Conservation (phyloP, 2,888 invertebrate genomes). For the Caenorhabditis wallacei region DNA sequence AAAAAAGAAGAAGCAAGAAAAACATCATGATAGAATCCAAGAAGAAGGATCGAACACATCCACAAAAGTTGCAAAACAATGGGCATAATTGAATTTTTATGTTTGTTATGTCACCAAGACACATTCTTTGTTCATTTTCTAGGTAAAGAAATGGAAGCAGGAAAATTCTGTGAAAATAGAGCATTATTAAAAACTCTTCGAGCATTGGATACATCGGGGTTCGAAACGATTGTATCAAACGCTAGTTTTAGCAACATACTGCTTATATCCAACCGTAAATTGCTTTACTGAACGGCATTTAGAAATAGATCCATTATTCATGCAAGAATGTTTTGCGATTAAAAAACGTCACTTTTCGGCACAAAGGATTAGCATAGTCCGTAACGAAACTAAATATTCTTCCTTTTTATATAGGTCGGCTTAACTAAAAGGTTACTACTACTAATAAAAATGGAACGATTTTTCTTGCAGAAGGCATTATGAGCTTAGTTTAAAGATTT, state of each 20-base stretch:
- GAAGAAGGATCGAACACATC: background rate
- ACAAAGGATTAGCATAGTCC: background rate
- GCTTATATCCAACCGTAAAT: too few relatives aligned
- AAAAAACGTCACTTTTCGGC: slow-evolving; percentile 4
- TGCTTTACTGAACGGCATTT: background rate
- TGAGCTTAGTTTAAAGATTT: too few relatives aligned
- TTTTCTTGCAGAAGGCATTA: too few relatives aligned
- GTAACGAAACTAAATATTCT: background rate
- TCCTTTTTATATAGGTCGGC: background rate
- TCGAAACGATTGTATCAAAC: too few relatives aligned
- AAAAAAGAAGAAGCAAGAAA: background rate
- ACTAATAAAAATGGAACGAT: too few relatives aligned
- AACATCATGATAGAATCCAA: slow-evolving; percentile 3
- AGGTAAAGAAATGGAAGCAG: background rate
- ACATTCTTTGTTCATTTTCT: background rate
- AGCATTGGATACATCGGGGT: too few relatives aligned
- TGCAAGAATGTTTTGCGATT: background rate
- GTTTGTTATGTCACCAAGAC: slow-evolving; percentile 22
- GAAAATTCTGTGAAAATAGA: slow-evolving; percentile 1
- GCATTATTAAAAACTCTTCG: too few relatives aligned
- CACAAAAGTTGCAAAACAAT: slow-evolving; percentile 28
- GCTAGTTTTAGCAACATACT: too few relatives aligned
- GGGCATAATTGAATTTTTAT: slow-evolving; percentile 37
- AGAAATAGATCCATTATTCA: slow-evolving; percentile 13
- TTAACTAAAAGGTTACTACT: background rate